Percentiles rank a stretch among this genome's conserved stretches.
These are phyloP conservation scores for Hirtodrosophila confusa DNA, from an alignment of 2,888 invertebrate species.

Conservation along the genomic window DNA sequence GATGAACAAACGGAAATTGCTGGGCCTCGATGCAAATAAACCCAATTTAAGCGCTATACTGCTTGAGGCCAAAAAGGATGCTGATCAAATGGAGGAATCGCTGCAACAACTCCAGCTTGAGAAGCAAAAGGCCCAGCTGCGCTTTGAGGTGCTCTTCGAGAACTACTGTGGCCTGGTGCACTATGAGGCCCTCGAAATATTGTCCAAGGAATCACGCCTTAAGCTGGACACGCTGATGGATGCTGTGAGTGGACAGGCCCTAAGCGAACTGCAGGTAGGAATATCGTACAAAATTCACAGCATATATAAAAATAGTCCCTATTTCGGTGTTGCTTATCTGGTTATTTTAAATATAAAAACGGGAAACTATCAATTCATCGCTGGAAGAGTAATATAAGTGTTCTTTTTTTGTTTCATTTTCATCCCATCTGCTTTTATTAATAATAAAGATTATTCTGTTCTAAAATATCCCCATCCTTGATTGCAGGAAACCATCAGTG, in stretches of 20 bases:
- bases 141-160: slow-evolving; percentile 93
- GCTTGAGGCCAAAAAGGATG: slow-evolving; percentile 88
- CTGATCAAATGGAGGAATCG: slow-evolving; percentile 85
- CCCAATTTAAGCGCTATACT: slow-evolving; percentile 85
- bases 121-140: slow-evolving; percentile 85
- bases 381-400: too few species aligned
- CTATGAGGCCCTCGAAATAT: slow-evolving; percentile 95
- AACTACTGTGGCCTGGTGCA: slow-evolving; percentile 95
- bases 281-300: too few species aligned
- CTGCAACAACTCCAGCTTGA: slow-evolving; percentile 77
- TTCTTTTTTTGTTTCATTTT: too few species aligned
- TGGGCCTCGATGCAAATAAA: slow-evolving; percentile 81
- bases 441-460: too few species aligned
- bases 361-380: too few species aligned
- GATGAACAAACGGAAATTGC: slow-evolving; percentile 87
- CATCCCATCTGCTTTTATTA: too few species aligned
- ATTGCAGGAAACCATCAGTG: slow-evolving; percentile 88
- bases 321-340: too few species aligned
- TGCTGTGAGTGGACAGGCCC: slow-evolving; percentile 86
- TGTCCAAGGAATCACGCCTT: slow-evolving; percentile 92
- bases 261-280: slow-evolving; percentile 86
- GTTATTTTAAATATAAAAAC: too few species aligned
- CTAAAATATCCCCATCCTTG: too few species aligned
- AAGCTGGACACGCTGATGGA: slow-evolving; percentile 88
- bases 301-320: too few species aligned